phyloP scores from a whole-genome alignment of 2,797 vertebrate genomes.

The Sarcoramphus papa region DNA sequence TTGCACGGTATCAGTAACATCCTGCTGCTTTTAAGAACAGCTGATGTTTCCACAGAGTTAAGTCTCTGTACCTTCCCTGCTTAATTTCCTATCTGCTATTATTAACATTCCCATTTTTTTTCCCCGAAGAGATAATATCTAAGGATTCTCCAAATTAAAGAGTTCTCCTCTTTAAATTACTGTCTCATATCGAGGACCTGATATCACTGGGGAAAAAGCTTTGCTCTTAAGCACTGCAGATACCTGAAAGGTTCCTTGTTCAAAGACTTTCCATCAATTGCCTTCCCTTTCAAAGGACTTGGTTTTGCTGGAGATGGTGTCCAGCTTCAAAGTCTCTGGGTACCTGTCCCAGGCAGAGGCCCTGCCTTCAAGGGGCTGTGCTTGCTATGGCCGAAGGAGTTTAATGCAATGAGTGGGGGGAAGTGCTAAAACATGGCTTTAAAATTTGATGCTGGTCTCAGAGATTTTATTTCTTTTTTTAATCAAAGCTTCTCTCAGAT shows the following conservation, averaged over 20 bases:
- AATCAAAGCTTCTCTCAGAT: neutral
- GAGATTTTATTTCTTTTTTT: neutral
- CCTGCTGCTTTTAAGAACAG: neutral
- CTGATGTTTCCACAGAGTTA: neutral
- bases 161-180: neutral
- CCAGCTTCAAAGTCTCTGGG: neutral
- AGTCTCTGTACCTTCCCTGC: neutral
- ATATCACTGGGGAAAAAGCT: neutral
- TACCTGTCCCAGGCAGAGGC: neutral
- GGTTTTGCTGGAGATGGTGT: constrained; percentile 19
- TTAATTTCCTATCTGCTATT: neutral
- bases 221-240: neutral
- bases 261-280: constrained; percentile 3
- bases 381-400: neutral
- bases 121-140: neutral
- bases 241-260: neutral
- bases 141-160: neutral
- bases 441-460: neutral
- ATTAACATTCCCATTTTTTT: neutral
- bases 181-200: neutral
- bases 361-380: constrained; percentile 2
- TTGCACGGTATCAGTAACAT: neutral
- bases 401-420: neutral
- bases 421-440: neutral
- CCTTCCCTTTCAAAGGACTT: constrained; percentile 5